phyloP scores from a whole-genome alignment of 30 jellyfish, hydroid and myxozoan genomes.

The Aurelia aurita complex sp. Pacific region DNA sequence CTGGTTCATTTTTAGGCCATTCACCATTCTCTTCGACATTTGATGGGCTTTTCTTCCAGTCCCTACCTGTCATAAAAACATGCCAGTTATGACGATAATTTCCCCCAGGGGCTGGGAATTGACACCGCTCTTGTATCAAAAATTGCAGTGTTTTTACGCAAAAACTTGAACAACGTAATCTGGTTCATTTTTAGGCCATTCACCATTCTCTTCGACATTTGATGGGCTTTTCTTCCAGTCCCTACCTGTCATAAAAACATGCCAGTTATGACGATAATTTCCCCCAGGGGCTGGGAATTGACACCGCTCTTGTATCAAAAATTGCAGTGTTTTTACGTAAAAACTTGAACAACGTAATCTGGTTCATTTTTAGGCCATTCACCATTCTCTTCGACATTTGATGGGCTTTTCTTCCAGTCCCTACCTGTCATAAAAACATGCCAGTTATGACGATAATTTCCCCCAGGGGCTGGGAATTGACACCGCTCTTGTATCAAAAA shows the following conservation, averaged over 20 bases:
- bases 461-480: not conserved
- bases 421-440: too few relatives aligned
- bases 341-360: slow-evolving; percentile 74
- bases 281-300: slow-evolving; percentile 5
- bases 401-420: slow-evolving; percentile 87
- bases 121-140: not conserved
- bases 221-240: too few relatives aligned
- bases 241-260: too few relatives aligned
- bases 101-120: slow-evolving; percentile 2
- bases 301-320: not conserved
- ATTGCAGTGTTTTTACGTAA: not conserved
- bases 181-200: slow-evolving; percentile 74
- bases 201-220: too few relatives aligned
- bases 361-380: slow-evolving; percentile 81
- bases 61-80: too few relatives aligned
- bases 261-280: too few relatives aligned
- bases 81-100: slow-evolving; percentile 84
- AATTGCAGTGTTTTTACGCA: not conserved
- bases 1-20: slow-evolving; percentile 78
- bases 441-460: slow-evolving; percentile 88
- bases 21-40: slow-evolving; percentile 87
- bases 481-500: not conserved
- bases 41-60: slow-evolving; percentile 89
- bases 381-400: slow-evolving; percentile 90
- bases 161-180: slow-evolving; percentile 66